Percentiles rank a stretch among this genome's conserved stretches.
Conservation (phyloP, 2,113 vertebrate species). For the Apodemus speciosus region DNA sequence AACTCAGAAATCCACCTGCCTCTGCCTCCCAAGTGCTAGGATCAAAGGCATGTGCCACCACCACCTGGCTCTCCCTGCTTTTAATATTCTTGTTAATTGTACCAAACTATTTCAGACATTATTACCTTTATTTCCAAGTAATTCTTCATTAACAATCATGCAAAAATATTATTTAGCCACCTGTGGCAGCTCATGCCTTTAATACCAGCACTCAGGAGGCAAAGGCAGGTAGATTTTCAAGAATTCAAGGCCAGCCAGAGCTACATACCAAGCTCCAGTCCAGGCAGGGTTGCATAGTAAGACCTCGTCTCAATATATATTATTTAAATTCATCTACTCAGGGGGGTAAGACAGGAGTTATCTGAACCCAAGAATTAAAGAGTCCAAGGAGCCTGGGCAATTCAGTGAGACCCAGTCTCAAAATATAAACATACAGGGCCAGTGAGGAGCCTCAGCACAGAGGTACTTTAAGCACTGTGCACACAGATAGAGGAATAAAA, state of each 20-base stretch:
- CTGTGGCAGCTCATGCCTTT: background rate
- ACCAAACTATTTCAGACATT: background rate
- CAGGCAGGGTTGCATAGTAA: background rate
- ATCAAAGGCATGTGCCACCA: no score
- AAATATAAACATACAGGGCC: background rate
- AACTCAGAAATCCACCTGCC: no score
- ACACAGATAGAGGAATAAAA: background rate
- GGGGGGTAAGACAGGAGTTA: background rate
- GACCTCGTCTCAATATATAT: background rate
- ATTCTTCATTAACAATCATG: conserved; percentile 12
- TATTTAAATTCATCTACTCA: background rate
- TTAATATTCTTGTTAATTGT: conserved; percentile 9
- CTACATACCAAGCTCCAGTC: background rate
- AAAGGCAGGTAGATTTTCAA: background rate
- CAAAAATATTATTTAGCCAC: background rate
- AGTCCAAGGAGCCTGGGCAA: background rate
- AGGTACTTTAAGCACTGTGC: background rate
- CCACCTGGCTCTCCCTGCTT: background rate
- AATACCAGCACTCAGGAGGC: background rate
- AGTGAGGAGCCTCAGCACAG: background rate
- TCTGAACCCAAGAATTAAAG: background rate
- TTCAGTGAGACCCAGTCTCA: background rate
- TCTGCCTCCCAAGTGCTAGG: no score
- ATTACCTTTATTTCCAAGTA: conserved; percentile 29
- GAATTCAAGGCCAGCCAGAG: background rate